These are phyloP conservation scores for Pediacus dermestoides DNA, from an alignment of 2,888 invertebrate genomes.

Conservation along the genomic window DNA sequence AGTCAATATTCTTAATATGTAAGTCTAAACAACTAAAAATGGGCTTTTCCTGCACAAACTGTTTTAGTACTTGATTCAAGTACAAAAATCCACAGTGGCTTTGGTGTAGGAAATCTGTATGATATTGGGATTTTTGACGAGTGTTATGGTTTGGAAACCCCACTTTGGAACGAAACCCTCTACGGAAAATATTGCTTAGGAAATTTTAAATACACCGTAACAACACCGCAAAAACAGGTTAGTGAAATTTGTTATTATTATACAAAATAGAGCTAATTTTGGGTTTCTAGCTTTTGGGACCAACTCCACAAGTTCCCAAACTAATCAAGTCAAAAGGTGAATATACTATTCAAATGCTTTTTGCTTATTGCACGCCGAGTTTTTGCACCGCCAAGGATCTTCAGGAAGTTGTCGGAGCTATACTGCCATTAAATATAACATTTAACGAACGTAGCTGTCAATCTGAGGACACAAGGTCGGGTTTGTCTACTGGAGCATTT, in stretches of 20 bases:
- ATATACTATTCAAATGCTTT: too few relatives aligned
- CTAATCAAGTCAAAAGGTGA: too few relatives aligned
- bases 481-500: slow-evolving; percentile 14
- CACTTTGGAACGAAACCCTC: neutral
- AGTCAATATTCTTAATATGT: too few relatives aligned
- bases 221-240: too few relatives aligned
- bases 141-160: slow-evolving; percentile 12
- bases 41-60: too few relatives aligned
- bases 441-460: slow-evolving; percentile 13
- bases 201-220: too few relatives aligned
- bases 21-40: too few relatives aligned
- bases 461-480: slow-evolving; percentile 13
- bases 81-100: slow-evolving; percentile 12
- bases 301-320: too few relatives aligned
- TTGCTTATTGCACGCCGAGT: slow-evolving; percentile 14
- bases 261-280: too few relatives aligned
- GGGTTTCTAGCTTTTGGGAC: too few relatives aligned
- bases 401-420: slow-evolving; percentile 1
- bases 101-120: slow-evolving; percentile 9
- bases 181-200: slow-evolving; percentile 18
- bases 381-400: slow-evolving; percentile 12
- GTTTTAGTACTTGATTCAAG: slow-evolving; percentile 11
- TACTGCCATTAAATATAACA: too few relatives aligned
- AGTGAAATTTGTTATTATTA: too few relatives aligned
- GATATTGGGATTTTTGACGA: slow-evolving; percentile 18